phyloP scores from a whole-genome alignment of 2,797 vertebrate genomes.

The Acipenser transmontanus region DNA sequence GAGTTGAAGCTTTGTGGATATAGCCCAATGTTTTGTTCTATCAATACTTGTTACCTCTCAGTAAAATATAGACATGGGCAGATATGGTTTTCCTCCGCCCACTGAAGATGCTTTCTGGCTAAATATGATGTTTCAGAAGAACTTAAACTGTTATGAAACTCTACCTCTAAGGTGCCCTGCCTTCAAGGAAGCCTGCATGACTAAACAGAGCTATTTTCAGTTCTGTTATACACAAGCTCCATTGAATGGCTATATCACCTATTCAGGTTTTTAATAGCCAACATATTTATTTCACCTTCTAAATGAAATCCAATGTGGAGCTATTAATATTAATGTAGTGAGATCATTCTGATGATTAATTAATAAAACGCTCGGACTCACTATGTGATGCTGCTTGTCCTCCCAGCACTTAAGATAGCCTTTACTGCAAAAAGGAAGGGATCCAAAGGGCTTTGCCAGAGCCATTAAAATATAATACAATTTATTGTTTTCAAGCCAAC shows the following conservation, averaged over 20 bases:
- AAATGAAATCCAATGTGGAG: conserved; percentile 77
- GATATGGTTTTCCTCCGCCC: too few species aligned
- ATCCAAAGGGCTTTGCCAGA: conserved; percentile 61
- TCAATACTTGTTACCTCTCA: too few species aligned
- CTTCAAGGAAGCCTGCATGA: conserved; percentile 34
- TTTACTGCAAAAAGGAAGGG: conserved; percentile 55
- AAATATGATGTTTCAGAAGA: conserved; percentile 33
- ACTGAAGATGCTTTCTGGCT: background rate
- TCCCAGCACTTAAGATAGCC: conserved; percentile 71
- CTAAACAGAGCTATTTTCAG: conserved; percentile 36
- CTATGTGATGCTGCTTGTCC: conserved; percentile 65
- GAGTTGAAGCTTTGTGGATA: too few species aligned
- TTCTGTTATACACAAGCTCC: conserved; percentile 28
- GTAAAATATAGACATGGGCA: too few species aligned
- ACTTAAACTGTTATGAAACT: conserved; percentile 31
- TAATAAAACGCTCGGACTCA: conserved; percentile 78
- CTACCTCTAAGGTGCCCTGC: conserved; percentile 36
- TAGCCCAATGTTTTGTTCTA: too few species aligned
- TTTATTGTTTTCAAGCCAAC: conserved; percentile 64
- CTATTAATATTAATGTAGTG: conserved; percentile 78
- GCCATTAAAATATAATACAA: conserved; percentile 57
- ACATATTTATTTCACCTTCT: conserved; percentile 73
- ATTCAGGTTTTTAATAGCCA: conserved; percentile 53
- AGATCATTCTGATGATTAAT: conserved; percentile 86
- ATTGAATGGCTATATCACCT: conserved; percentile 39